Percentiles rank a stretch among this genome's conserved stretches.
These are phyloP conservation scores for Thunnus thynnus DNA, from an alignment of 2,113 vertebrate species.

Conservation along the genomic window DNA sequence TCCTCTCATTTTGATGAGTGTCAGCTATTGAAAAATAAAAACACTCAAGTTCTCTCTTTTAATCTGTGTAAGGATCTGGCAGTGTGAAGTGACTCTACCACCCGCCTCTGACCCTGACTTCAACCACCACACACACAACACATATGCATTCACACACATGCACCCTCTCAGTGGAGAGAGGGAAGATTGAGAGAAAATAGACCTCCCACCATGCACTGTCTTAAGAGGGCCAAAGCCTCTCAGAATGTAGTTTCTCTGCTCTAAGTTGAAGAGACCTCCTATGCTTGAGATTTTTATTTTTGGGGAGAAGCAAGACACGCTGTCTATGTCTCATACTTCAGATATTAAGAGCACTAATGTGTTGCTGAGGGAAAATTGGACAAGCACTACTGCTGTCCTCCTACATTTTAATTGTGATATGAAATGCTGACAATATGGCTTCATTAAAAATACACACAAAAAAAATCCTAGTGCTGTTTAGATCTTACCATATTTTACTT, in stretches of 20 bases:
- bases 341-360: not conserved
- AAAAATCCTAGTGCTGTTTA: fast-evolving
- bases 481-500: too few relatives aligned
- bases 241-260: constrained; percentile 56
- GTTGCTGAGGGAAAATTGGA: constrained; percentile 4
- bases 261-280: constrained; percentile 56
- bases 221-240: constrained; percentile 72
- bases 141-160: constrained; percentile 15
- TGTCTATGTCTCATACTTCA: constrained; percentile 20
- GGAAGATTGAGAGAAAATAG: constrained; percentile 73
- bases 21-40: constrained; percentile 35
- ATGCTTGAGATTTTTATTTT: constrained; percentile 32
- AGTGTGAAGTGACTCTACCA: constrained; percentile 58
- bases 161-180: constrained; percentile 40
- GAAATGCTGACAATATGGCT: not conserved
- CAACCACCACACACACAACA: constrained; percentile 45
- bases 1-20: constrained; percentile 1
- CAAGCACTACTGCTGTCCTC: not conserved
- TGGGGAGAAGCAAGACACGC: constrained; percentile 7
- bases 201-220: constrained; percentile 63
- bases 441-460: not conserved
- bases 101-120: constrained; percentile 57
- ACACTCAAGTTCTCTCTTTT: constrained; percentile 26
- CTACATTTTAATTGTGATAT: not conserved
- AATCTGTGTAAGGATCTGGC: constrained; percentile 60